These are phyloP conservation scores for Lemur catta DNA, from an alignment of 2,797 vertebrate genomes.

Conservation along the genomic window DNA sequence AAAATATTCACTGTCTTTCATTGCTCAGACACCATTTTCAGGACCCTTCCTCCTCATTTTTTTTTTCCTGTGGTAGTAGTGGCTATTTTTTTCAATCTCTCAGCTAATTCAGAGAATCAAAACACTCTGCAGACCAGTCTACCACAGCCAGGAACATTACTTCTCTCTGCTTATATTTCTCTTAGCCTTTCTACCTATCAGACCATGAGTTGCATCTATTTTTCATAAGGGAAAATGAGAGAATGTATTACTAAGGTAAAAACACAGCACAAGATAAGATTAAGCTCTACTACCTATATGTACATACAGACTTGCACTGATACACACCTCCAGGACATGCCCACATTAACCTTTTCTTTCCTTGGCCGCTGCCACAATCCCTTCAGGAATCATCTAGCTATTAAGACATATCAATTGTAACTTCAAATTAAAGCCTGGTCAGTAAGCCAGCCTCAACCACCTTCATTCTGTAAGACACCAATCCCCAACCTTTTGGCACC, in stretches of 20 bases:
- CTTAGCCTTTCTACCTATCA: slow-evolving; percentile 32
- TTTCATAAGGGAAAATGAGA: slow-evolving; percentile 34
- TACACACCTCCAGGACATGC: not conserved
- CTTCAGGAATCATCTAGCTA: not conserved
- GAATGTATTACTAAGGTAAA: slow-evolving; percentile 19
- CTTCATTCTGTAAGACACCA: not conserved
- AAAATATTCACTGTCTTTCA: slow-evolving; percentile 75
- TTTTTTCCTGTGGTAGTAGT: not conserved
- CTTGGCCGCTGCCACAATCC: not conserved
- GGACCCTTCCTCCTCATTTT: slow-evolving; percentile 47
- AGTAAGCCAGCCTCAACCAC: not conserved
- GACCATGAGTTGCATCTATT: not conserved
- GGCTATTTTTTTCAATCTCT: slow-evolving; percentile 30
- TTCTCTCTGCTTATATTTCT: not conserved
- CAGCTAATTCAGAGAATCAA: slow-evolving; percentile 54
- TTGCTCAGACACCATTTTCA: slow-evolving; percentile 68
- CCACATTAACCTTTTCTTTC: not conserved
- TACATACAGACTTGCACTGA: not conserved
- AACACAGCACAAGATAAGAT: not conserved
- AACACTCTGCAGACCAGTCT: not conserved
- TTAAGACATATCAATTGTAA: not conserved
- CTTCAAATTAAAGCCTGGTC: slow-evolving; percentile 8
- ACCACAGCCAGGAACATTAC: not conserved
- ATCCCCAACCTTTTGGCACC: no score
- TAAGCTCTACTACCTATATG: not conserved